These are phyloP conservation scores for Osmoderma eremita DNA, from an alignment of 2,888 invertebrate species.

Conservation along the genomic window DNA sequence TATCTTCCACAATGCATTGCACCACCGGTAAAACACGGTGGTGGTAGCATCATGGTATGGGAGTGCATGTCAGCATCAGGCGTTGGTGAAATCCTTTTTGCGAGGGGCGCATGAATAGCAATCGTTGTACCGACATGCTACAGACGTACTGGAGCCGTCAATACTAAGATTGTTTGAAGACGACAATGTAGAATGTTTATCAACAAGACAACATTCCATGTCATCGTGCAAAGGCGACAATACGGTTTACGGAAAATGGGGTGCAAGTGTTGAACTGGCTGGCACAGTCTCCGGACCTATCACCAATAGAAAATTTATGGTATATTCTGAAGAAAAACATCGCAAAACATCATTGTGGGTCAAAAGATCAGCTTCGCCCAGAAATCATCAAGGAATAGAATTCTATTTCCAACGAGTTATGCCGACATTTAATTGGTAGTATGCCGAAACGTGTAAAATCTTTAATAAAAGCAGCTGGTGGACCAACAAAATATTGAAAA, in stretches of 20 bases:
- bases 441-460: background rate
- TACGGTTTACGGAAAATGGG: background rate
- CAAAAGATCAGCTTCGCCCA: no score
- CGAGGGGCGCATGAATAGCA: no score
- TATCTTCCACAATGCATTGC: no score
- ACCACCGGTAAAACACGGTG: no score
- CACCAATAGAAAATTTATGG: no score
- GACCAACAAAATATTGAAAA: slow-evolving; percentile 2
- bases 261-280: background rate
- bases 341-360: no score
- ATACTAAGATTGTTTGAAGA: background rate
- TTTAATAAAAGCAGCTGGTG: slow-evolving; percentile 2
- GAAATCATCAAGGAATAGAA: background rate
- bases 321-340: no score
- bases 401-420: background rate
- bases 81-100: no score
- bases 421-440: background rate
- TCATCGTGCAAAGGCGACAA: background rate
- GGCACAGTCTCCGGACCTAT: background rate
- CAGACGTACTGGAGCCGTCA: background rate
- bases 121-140: no score
- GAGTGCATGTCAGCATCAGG: no score
- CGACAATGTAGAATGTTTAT: background rate
- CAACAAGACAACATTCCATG: background rate
- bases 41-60: no score